These are phyloP conservation scores for Archips xylosteana DNA, from an alignment of 2,888 invertebrate species.

Conservation along the genomic window DNA sequence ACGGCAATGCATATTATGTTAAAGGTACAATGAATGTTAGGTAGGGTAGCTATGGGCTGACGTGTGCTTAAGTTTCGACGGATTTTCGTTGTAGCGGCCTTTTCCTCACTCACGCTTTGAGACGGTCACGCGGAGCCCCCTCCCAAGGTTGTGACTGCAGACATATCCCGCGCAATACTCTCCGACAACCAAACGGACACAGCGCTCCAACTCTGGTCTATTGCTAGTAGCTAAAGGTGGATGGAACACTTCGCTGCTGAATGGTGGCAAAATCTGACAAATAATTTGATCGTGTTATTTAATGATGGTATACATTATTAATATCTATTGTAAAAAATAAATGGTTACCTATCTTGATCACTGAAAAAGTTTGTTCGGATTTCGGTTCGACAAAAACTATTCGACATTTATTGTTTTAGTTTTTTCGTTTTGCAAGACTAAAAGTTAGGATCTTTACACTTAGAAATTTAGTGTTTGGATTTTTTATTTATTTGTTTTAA, in stretches of 20 bases:
- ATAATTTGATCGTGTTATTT: constrained; percentile 69
- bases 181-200: constrained; percentile 7
- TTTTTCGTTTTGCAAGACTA: too few relatives aligned
- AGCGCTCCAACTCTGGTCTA: constrained; percentile 15
- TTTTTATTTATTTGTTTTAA: too few relatives aligned
- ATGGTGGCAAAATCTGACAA: constrained; percentile 76
- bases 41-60: constrained; percentile 66
- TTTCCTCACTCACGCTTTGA: constrained; percentile 52
- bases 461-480: too few relatives aligned
- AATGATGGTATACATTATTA: constrained; percentile 65
- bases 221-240: constrained; percentile 17
- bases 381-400: too few relatives aligned
- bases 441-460: too few relatives aligned
- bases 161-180: constrained; percentile 68
- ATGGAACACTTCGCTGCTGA: constrained; percentile 57
- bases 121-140: constrained; percentile 66
- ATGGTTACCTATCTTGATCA: too few relatives aligned
- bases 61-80: constrained; percentile 74
- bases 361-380: too few relatives aligned
- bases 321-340: constrained; percentile 64
- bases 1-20: constrained; percentile 69
- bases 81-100: constrained; percentile 62
- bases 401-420: too few relatives aligned
- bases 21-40: constrained; percentile 80
- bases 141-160: constrained; percentile 81